Conservation (phyloP, 2,797 vertebrate genomes). For the Limnodromus scolopaceus region DNA sequence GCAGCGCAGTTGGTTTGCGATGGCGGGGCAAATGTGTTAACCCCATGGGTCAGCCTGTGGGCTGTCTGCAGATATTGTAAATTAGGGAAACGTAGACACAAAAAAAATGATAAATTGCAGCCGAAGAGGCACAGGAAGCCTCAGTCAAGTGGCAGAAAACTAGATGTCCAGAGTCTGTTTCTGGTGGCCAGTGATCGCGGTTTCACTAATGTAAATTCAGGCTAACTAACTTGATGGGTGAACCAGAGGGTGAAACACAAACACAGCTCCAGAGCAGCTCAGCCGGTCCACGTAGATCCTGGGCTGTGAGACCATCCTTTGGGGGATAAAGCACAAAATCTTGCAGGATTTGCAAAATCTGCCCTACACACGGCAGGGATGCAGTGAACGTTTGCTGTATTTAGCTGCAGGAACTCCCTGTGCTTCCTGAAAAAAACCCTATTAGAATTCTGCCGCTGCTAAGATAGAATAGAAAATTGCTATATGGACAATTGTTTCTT, state of each 20-base stretch:
- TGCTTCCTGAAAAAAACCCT: neutral
- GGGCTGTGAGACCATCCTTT: neutral
- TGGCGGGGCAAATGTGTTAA: neutral
- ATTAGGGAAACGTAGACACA: neutral
- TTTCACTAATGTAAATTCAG: neutral
- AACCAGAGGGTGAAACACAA: neutral
- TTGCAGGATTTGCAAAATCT: too few relatives aligned
- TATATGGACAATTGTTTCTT: neutral
- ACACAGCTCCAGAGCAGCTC: neutral
- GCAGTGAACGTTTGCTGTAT: neutral
- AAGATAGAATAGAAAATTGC: neutral
- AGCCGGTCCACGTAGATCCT: neutral
- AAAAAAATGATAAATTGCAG: neutral
- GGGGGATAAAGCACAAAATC: neutral
- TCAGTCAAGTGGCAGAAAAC: neutral
- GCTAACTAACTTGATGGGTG: neutral
- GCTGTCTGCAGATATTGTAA: neutral
- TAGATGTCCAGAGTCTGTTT: neutral
- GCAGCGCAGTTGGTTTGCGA: neutral
- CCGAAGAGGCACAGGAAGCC: neutral
- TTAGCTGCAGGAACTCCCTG: neutral
- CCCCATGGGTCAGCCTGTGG: neutral
- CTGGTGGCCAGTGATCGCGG: neutral
- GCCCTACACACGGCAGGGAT: accelerated
- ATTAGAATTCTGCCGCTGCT: neutral